phyloP scores from a whole-genome alignment of 2,888 invertebrate species.

The Tortrix viridana region DNA sequence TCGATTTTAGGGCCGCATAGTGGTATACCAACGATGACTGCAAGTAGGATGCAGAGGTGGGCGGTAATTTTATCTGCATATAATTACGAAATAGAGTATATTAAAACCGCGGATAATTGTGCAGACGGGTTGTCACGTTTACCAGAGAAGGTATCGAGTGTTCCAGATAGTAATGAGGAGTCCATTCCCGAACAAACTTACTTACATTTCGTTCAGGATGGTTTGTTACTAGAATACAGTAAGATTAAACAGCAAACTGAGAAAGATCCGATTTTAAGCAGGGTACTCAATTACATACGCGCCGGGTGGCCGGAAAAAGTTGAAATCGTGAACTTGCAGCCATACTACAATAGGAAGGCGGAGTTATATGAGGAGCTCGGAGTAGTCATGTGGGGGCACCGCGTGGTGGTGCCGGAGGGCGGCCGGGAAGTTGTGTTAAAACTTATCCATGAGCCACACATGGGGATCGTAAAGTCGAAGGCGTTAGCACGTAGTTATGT shows the following conservation, averaged over 20 bases:
- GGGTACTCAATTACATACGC: constrained; percentile 1
- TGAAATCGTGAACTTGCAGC: constrained; percentile 14
- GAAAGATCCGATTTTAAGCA: neutral
- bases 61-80: too few species aligned
- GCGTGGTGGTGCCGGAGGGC: constrained; percentile 6
- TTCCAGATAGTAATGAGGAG: neutral
- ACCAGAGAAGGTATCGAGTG: neutral
- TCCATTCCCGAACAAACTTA: too few species aligned
- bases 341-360: constrained; percentile 41
- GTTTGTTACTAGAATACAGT: constrained; percentile 18
- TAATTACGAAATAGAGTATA: too few species aligned
- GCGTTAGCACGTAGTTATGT: constrained; percentile 39
- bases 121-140: constrained; percentile 13
- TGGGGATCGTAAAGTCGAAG: constrained; percentile 40
- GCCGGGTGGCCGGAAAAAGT: constrained; percentile 25
- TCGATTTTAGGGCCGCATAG: neutral
- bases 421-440: constrained; percentile 13
- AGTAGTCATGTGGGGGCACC: constrained; percentile 21
- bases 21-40: constrained; percentile 21
- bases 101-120: constrained; percentile 10
- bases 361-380: constrained; percentile 48
- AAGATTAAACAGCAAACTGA: neutral
- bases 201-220: constrained; percentile 30
- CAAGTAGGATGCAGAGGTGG: too few species aligned
- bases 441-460: constrained; percentile 34